These are phyloP conservation scores for Columbina picui DNA, from an alignment of 2,113 vertebrate species.

Conservation along the genomic window DNA sequence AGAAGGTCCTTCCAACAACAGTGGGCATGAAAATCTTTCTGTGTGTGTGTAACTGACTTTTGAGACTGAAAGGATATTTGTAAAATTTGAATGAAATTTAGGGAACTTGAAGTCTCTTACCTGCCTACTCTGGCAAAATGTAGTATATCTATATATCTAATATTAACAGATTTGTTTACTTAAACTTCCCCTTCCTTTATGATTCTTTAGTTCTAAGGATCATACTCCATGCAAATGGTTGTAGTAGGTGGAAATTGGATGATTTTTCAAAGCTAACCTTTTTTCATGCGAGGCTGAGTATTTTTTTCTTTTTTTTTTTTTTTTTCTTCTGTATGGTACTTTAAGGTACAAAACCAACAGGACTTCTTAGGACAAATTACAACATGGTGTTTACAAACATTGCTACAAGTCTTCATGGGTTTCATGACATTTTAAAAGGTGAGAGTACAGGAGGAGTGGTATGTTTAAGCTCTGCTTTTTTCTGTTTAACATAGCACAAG, in stretches of 20 bases:
- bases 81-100: background rate
- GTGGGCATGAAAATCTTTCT: background rate
- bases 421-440: slow-evolving; percentile 92
- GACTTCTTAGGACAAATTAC: slow-evolving; percentile 87
- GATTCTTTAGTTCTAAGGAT: too few species aligned
- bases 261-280: background rate
- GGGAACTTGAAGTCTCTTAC: background rate
- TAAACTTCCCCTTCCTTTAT: too few species aligned
- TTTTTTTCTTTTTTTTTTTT: background rate
- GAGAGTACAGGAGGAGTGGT: slow-evolving; percentile 24
- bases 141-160: background rate
- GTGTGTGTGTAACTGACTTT: background rate
- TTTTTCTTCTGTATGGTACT: background rate
- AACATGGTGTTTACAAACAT: slow-evolving; percentile 89
- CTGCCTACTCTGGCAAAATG: background rate
- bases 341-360: slow-evolving; percentile 83
- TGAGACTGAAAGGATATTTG: background rate
- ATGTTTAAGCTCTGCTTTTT: background rate
- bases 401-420: slow-evolving; percentile 86
- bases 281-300: background rate
- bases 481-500: background rate
- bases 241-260: background rate
- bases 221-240: background rate
- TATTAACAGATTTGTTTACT: too few species aligned
- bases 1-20: background rate